Conservation (phyloP, 2,113 vertebrate genomes). For the Picathartes gymnocephalus region DNA sequence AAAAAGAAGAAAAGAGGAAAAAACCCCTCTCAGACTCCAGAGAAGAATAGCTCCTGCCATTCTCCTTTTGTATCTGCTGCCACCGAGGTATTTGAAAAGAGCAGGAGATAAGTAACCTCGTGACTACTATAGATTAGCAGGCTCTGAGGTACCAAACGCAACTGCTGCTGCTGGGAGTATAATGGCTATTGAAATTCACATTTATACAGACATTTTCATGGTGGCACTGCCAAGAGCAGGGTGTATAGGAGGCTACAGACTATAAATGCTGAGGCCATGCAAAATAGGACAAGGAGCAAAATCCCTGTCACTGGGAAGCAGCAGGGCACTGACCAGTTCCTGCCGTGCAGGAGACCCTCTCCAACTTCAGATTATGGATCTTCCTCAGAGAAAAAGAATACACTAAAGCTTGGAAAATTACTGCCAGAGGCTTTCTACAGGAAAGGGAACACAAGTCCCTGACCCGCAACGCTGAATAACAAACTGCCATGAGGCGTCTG, state of each 20-base stretch:
- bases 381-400: not conserved
- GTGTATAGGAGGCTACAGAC: not conserved
- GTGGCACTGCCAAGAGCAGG: constrained; percentile 15
- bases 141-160: not conserved
- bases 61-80: constrained; percentile 48
- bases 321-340: not conserved
- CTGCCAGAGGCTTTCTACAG: not conserved
- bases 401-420: not conserved
- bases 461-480: not conserved
- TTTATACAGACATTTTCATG: constrained; percentile 41
- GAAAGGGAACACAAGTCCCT: not conserved
- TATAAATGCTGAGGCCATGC: not conserved
- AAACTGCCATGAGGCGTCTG: not conserved
- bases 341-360: not conserved
- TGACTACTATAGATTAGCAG: constrained; percentile 56
- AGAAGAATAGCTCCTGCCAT: constrained; percentile 49
- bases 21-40: not conserved
- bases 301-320: not conserved
- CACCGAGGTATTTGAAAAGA: constrained; percentile 58
- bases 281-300: constrained; percentile 13
- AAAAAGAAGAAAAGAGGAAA: not conserved
- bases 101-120: constrained; percentile 65
- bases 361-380: not conserved
- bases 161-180: constrained; percentile 39
- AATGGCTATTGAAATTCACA: constrained; percentile 56